Evolutionary conservation across 2,113 vertebrate species (phyloP), one percentile per base, ranked within the genome.

Genomic region (Phoenicopterus ruber): DNA sequence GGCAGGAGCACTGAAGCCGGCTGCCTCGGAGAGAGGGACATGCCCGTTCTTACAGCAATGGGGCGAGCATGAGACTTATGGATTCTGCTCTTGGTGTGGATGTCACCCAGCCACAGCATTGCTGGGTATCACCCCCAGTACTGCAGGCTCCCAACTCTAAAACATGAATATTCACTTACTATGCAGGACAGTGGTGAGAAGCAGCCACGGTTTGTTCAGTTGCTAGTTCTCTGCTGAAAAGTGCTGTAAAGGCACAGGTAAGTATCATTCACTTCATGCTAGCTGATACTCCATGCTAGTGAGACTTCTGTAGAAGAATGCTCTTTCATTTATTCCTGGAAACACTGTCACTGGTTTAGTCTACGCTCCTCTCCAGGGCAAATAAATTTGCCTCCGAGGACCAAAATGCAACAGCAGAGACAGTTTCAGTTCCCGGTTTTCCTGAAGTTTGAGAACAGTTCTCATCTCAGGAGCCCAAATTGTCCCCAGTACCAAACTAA

Each of bases 31-130:
- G 9, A 85, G 42, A 62, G 11, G 31, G 9, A 2, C 22, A 44
- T 7, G 13, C 8, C 32, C 20, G 38, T 22, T 52, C 49, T 69
- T 69, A 54, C 20, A 74, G 63, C 38, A 50, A 9, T 0, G 4
- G n/a, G 59, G 17, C 4, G 19, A 71, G 31, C 76, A 8, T 1
- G 54, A 50, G 66, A 20, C 29, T 18, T 7, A 3, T 0, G 1
- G 63, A n/a, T 63, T 49, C 79, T 44, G 36, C 26, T 83, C 63
- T 11, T 49, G 26, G 47, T 5, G 1, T 15, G 28, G 61, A 29
- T 17, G 49, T 14, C 6, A 6, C 26, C 42, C 61, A 84, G 34
- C 8, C 42, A 40, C 32, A 9, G 19, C 31, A 6, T 3, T 50
- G 17, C 36, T n/a, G n/a, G n/a, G n/a, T n/a, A n/a, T n/a, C 52